Evolutionary conservation across 2,888 invertebrate genomes (phyloP), one percentile per base, ranked within the genome.

Genomic region (Megaustenia siamemsis): DNA sequence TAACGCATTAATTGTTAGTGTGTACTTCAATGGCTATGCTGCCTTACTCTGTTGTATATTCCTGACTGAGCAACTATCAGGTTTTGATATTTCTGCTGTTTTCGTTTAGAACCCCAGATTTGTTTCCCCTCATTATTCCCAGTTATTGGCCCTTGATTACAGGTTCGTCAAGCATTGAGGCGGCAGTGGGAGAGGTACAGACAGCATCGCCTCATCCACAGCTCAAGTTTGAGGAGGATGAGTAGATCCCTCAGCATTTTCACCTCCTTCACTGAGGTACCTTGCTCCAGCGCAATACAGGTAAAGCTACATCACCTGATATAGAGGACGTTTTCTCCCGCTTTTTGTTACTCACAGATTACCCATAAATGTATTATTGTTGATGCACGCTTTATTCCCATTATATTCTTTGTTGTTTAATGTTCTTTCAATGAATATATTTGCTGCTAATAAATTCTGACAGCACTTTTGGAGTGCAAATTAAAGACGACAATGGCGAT

Each of bases 201-300:
- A 24, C 90, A 91, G 82, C 89, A 88, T 77, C 88, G 90, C 49
- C 86, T 89, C 84, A 88, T 90, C 63, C 90, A 90, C 86, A 89
- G 87, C 71, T 90, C 90, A 81, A 90, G 91, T 82, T 86, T 90
- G 81, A 86, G 91, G 66, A 89, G 91, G 38, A 86, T 90, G 85
- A 91, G 90, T 83, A 88, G 91, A 38, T 91, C 91, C 21, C 87
- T 90, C 85, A 90, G 90, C 81, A 88, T 90, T 71, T 92, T 92
- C 85, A 92, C 92, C 28, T 92, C 92, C 66, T 86, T 91, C 81
- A 90, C 90, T 12, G 92, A 92, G 86, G 90, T 91, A 38, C 89
- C 90, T 56, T 88, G 88, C 71, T 77, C 82, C 56, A 71, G 86
- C n/a, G 75, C 78, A 15, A 69, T 38, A 73, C 77, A 69, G 81